Evolutionary conservation across 2,797 vertebrate genomes (phyloP), one percentile per base, ranked within the genome.

Genomic region (Neosalanx taihuensis): DNA sequence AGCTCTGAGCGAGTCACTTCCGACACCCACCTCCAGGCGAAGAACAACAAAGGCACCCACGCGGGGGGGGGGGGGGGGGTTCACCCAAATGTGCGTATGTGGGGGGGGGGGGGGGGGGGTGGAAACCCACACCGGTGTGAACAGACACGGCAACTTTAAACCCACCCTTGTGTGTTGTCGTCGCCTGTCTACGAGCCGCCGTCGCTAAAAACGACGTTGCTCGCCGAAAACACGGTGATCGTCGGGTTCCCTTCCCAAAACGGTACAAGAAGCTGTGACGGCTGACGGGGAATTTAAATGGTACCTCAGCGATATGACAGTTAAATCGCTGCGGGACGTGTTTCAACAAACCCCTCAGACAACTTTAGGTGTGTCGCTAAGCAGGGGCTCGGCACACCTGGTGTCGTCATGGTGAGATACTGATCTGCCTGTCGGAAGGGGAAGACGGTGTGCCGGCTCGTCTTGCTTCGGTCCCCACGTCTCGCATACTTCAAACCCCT

Each of bases 291-390:
- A 82, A 84, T 89, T 87, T 84, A 87, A 80, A 87, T 76, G 81
- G 85, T 74, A 80, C 72, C 74, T 26, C 79, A 60, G 80, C 85
- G 88, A 90, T 87, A 82, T 77, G 89, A 88, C 87, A 90, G 87
- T 86, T 83, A n/a, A 85, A 87, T 83, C 83, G 81, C 88, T 89
- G 83, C 89, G 89, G 90, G 85, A 87, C 85, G 89, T 90, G 87
- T 89, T 91, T 86, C 87, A 87, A 88, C 83, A 84, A 85, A 90
- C 86, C 86, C 87, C 81, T 84, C 84, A 86, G 88, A 88, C 84
- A 88, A 89, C 85, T 67, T 67, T 17, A 85, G 78, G 84, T 76
- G 82, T 88, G 87, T 89, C 87, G 84, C 86, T 79, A 76, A 89
- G 87, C 81, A 81, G 79, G 85, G 83, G 79, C 85, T 87, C 85